These are phyloP conservation scores for Spinus olivaceus DNA, from an alignment of 2,797 vertebrate species.

Conservation along the genomic window DNA sequence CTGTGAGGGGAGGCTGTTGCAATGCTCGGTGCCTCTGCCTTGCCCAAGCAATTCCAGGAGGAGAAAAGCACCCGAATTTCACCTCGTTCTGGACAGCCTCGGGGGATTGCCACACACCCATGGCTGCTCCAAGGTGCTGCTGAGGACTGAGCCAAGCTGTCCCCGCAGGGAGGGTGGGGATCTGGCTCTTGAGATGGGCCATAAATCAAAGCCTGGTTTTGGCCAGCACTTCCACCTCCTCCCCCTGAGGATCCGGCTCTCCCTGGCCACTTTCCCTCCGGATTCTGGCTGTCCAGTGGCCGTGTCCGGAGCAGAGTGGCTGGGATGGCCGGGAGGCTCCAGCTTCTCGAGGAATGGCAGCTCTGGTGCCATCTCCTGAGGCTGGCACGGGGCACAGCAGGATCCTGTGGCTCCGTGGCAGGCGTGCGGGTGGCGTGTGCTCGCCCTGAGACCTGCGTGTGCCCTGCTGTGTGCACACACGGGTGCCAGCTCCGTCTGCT, in stretches of 20 bases:
- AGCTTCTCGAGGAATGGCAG: neutral
- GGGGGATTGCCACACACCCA: neutral
- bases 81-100: neutral
- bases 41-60: neutral
- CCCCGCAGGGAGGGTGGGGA: neutral
- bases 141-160: neutral
- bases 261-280: neutral
- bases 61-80: neutral
- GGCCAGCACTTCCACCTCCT: neutral
- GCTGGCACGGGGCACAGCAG: neutral
- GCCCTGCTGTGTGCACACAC: fast-evolving
- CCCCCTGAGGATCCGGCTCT: neutral
- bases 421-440: neutral
- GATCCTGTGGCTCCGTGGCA: neutral
- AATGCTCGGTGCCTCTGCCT: neutral
- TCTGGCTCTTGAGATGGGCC: neutral
- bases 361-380: neutral
- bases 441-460: neutral
- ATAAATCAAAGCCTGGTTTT: neutral
- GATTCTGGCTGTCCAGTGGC: neutral
- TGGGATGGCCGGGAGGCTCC: neutral
- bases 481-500: neutral
- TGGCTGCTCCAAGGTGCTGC: neutral
- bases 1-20: neutral
- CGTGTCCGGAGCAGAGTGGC: neutral